These are phyloP conservation scores for Neogobius melanostomus DNA, from an alignment of 2,113 vertebrate genomes.

Conservation along the genomic window DNA sequence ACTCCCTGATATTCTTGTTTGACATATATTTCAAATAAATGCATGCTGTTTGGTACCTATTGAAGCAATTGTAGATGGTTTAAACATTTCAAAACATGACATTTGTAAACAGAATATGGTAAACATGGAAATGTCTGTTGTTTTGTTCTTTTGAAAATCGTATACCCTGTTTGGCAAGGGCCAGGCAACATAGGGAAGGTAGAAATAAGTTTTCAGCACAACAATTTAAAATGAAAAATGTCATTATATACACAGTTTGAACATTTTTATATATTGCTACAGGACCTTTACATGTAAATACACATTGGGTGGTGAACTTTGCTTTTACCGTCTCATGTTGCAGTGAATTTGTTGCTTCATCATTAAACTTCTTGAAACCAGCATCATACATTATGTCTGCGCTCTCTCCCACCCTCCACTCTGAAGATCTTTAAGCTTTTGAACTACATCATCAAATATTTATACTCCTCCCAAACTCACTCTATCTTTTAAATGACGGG, in stretches of 20 bases:
- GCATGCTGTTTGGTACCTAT: no score
- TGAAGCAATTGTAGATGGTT: no score
- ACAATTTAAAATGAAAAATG: no score
- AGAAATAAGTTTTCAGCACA: no score
- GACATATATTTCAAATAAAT: neutral
- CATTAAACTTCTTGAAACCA: neutral
- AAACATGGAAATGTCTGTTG: no score
- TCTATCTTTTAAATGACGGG: constrained; percentile 4
- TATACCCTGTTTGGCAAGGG: no score
- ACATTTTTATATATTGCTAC: no score
- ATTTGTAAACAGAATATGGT: no score
- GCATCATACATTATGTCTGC: neutral
- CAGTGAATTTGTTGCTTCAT: neutral
- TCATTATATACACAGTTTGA: no score
- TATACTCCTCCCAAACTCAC: neutral
- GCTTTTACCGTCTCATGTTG: neutral
- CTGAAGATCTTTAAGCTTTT: constrained; percentile 3
- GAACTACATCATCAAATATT: constrained; percentile 6
- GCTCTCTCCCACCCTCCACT: neutral
- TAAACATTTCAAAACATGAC: no score
- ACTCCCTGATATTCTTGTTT: neutral
- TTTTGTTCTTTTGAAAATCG: no score
- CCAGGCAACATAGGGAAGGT: no score
- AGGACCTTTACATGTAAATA: neutral
- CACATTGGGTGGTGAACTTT: neutral